These are phyloP conservation scores for Rhagoletis zephyria DNA, from an alignment of 1,140 invertebrate species.

Conservation along the genomic window DNA sequence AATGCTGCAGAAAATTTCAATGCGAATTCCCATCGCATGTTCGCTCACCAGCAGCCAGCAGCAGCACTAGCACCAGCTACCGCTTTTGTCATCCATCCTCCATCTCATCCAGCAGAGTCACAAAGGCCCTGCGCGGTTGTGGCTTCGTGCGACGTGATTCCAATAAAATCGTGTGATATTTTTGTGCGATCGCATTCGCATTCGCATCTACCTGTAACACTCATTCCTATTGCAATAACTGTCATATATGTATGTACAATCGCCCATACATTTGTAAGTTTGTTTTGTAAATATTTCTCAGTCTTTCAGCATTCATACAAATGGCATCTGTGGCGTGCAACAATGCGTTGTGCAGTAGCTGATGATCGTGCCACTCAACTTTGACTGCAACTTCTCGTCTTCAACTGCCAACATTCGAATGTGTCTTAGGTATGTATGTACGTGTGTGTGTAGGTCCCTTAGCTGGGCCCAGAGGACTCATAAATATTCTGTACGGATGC, in stretches of 20 bases:
- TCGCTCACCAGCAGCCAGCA: constrained; percentile 19
- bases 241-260: not conserved
- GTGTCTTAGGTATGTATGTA: not conserved
- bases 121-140: not conserved
- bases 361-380: constrained; percentile 42
- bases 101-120: too few species aligned
- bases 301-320: constrained; percentile 45
- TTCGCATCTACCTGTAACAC: constrained; percentile 36
- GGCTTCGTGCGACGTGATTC: constrained; percentile 40
- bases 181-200: constrained; percentile 14
- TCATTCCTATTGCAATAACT: constrained; percentile 36
- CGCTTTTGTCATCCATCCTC: not conserved
- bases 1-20: constrained; percentile 56
- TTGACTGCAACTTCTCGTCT: not conserved
- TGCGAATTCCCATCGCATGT: constrained; percentile 57
- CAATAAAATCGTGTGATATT: constrained; percentile 54
- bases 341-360: constrained; percentile 48
- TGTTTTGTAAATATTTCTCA: not conserved
- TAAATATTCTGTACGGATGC: constrained; percentile 55
- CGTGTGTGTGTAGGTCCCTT: not conserved
- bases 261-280: not conserved
- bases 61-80: not conserved
- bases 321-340: constrained; percentile 50
- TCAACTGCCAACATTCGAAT: not conserved
- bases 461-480: constrained; percentile 4